Percentiles rank a stretch among this genome's conserved stretches.
These are phyloP conservation scores for Drosophila phalerata DNA, from an alignment of 2,888 invertebrate species.

Conservation along the genomic window DNA sequence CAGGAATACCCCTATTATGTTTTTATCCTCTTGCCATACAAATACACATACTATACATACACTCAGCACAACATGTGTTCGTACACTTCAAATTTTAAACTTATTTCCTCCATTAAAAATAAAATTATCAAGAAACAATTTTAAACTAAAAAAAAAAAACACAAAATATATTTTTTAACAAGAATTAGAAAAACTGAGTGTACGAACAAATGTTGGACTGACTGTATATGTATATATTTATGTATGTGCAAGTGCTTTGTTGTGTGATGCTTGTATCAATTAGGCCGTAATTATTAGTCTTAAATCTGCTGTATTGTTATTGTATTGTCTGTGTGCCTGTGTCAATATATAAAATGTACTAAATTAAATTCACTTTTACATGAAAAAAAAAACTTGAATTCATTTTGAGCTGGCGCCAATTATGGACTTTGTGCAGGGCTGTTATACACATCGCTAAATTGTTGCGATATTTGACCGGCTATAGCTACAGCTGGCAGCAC, in stretches of 20 bases:
- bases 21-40: background rate
- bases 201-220: background rate
- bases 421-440: slow-evolving; percentile 1
- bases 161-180: no score
- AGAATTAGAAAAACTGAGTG: background rate
- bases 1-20: no score
- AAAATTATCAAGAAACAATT: no score
- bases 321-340: slow-evolving; percentile 23
- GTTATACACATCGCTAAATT: background rate
- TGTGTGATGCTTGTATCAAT: slow-evolving; percentile 38
- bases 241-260: slow-evolving; percentile 4
- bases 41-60: background rate
- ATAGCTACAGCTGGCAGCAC: slow-evolving; percentile 8
- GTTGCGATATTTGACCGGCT: background rate
- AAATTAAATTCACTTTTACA: slow-evolving; percentile 11
- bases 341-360: slow-evolving; percentile 8
- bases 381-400: slow-evolving; percentile 5
- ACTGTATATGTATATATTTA: background rate
- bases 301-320: slow-evolving; percentile 23
- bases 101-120: no score
- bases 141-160: no score
- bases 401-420: background rate
- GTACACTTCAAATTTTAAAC: background rate
- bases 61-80: background rate
- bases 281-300: slow-evolving; percentile 41